phyloP scores from a whole-genome alignment of 2,113 vertebrate genomes.

The Thunnus maccoyii region DNA sequence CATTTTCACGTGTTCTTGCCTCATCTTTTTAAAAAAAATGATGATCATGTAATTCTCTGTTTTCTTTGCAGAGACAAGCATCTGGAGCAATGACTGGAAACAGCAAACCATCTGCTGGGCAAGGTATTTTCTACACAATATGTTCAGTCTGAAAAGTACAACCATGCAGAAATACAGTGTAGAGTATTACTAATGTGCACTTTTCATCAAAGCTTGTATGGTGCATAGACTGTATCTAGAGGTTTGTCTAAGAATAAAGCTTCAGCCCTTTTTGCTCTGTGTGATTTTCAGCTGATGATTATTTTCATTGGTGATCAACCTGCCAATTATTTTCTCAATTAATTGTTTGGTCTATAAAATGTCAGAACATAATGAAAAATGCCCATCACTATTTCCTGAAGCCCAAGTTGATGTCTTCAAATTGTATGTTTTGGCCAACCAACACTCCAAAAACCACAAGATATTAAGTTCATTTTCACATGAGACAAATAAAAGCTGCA shows the following conservation, averaged over 20 bases:
- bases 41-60: slow-evolving; percentile 20
- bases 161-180: background rate
- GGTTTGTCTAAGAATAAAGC: background rate
- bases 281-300: too few relatives aligned
- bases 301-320: too few relatives aligned
- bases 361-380: too few relatives aligned
- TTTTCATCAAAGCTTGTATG: background rate
- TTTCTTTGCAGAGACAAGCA: slow-evolving; percentile 81
- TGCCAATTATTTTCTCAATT: too few relatives aligned
- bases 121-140: slow-evolving; percentile 70
- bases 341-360: too few relatives aligned
- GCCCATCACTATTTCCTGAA: too few relatives aligned
- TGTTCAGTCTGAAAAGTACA: background rate
- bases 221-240: background rate
- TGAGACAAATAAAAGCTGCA: too few relatives aligned
- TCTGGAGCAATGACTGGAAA: slow-evolving; percentile 76
- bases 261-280: too few relatives aligned
- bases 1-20: background rate
- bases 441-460: too few relatives aligned
- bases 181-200: background rate
- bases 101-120: slow-evolving; percentile 78
- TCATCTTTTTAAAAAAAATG: background rate
- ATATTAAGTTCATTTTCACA: too few relatives aligned
- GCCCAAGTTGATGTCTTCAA: too few relatives aligned
- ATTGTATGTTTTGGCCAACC: too few relatives aligned